Conservation (phyloP, 1,140 invertebrate species). For the Pygmarrhopalites habei region DNA sequence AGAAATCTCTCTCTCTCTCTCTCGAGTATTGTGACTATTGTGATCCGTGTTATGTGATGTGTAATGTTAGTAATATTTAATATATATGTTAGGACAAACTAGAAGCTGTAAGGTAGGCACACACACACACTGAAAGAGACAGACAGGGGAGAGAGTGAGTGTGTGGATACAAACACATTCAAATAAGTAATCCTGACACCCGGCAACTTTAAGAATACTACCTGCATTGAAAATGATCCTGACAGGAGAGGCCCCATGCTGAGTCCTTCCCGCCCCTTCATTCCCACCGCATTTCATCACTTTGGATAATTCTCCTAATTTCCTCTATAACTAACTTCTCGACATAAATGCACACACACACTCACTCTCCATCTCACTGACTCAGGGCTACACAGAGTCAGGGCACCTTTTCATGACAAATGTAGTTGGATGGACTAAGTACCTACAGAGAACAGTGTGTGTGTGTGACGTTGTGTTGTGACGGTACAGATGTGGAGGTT, state of each 20-base stretch:
- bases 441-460: no score
- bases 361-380: neutral
- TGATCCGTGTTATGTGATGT: no score
- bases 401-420: no score
- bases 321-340: constrained; percentile 15
- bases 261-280: constrained; percentile 13
- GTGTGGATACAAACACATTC: constrained; percentile 7
- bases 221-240: constrained; percentile 33
- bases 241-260: constrained; percentile 31
- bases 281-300: constrained; percentile 30
- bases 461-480: no score
- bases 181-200: constrained; percentile 27
- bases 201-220: constrained; percentile 23
- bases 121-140: neutral
- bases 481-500: no score
- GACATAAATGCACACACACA: neutral
- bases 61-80: no score
- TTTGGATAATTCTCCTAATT: constrained; percentile 35
- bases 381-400: no score
- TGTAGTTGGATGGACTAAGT: no score
- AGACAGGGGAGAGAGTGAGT: neutral
- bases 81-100: no score
- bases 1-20: no score
- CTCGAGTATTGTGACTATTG: no score
- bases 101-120: neutral